Percentiles rank a stretch among this genome's conserved stretches.
Evolutionary conservation across 2,888 invertebrate genomes (phyloP).

Genomic region (Eristalinus sepulchralis): DNA sequence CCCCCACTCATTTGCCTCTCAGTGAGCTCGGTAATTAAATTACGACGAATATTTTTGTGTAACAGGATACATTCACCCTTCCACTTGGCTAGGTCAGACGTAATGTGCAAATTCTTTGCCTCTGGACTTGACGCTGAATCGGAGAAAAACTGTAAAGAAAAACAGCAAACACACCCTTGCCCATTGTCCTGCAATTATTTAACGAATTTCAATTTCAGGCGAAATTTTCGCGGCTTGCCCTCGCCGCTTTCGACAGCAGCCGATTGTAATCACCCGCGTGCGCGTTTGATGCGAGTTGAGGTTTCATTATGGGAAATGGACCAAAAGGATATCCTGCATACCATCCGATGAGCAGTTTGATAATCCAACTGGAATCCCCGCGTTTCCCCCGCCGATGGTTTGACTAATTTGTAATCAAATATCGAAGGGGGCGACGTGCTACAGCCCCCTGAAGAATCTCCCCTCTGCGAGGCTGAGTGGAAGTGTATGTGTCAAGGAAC

Average conservation of each 20-base stretch:
- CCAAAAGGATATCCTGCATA: slow-evolving; percentile 56
- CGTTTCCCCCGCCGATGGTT: slow-evolving; percentile 1
- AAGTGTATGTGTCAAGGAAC: background rate
- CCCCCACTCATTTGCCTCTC: background rate
- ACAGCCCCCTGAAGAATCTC: background rate
- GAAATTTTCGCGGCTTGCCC: slow-evolving; percentile 23
- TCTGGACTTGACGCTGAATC: background rate
- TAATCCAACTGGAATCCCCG: slow-evolving; percentile 37
- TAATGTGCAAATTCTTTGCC: slow-evolving; percentile 43
- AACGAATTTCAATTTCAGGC: slow-evolving; percentile 15
- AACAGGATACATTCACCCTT: slow-evolving; percentile 36
- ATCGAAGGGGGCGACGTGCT: background rate
- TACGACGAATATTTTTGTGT: slow-evolving; percentile 45
- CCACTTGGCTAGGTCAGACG: slow-evolving; percentile 37
- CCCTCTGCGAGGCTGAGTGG: background rate
- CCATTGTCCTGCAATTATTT: slow-evolving; percentile 18
- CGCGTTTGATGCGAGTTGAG: slow-evolving; percentile 34
- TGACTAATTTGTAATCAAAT: slow-evolving; percentile 44
- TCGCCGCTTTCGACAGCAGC: background rate
- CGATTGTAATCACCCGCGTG: slow-evolving; percentile 13
- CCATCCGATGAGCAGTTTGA: slow-evolving; percentile 38
- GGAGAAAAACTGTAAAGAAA: background rate
- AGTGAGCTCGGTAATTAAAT: slow-evolving; percentile 52
- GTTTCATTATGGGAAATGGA: slow-evolving; percentile 44
- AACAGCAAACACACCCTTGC: background rate